Percentiles rank a stretch among this genome's conserved stretches.
These are phyloP conservation scores for Sapayoa aenigma DNA, from an alignment of 2,113 vertebrate species.

Conservation along the genomic window DNA sequence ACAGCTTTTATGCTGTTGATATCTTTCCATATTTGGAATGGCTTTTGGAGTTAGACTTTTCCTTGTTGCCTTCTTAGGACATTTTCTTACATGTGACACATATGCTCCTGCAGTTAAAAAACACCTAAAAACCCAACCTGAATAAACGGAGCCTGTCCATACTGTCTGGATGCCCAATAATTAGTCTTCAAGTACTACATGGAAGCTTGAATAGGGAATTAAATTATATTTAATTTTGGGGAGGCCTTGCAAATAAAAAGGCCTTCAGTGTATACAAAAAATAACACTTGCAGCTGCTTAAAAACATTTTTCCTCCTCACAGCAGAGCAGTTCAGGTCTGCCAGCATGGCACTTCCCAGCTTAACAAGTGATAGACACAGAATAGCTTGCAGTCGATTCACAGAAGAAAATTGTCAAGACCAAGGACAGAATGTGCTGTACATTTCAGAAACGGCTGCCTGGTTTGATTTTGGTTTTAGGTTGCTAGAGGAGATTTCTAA, in stretches of 20 bases:
- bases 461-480: neutral
- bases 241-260: neutral
- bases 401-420: neutral
- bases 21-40: neutral
- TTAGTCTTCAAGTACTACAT: neutral
- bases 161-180: neutral
- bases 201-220: neutral
- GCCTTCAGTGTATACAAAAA: neutral
- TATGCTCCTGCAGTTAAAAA: neutral
- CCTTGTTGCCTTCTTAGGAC: neutral
- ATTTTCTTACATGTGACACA: neutral
- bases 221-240: neutral
- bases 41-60: neutral
- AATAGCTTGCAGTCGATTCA: neutral
- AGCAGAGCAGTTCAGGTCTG: neutral
- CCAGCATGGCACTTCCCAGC: neutral
- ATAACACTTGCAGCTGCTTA: neutral
- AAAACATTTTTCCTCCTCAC: neutral
- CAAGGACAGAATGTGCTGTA: neutral
- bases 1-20: neutral
- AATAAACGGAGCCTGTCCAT: neutral
- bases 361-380: neutral
- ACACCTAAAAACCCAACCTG: neutral
- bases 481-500: neutral
- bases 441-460: neutral